Conservation (phyloP, 1,140 invertebrate genomes). For the Marisa cornuarietis region DNA sequence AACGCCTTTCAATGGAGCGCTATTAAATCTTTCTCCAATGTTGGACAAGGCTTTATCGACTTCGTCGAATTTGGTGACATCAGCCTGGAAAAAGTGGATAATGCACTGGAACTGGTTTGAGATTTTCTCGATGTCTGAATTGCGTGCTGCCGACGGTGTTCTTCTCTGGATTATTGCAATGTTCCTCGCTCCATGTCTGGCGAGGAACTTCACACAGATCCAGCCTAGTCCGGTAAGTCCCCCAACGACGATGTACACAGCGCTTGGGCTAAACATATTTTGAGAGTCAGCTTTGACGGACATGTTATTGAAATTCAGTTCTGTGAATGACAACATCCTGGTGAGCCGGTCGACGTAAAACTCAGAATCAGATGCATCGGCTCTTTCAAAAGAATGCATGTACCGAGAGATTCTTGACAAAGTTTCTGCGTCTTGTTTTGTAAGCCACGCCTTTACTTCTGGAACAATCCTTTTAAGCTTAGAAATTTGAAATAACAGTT, state of each 20-base stretch:
- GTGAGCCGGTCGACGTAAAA: too few relatives aligned
- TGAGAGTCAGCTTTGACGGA: not conserved
- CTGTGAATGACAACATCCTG: not conserved
- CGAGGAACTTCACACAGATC: slow-evolving; percentile 26
- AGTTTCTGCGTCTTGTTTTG: not conserved
- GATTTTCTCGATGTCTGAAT: not conserved
- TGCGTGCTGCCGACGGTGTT: not conserved
- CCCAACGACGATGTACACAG: slow-evolving; percentile 38
- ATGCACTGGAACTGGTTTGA: not conserved
- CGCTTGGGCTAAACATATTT: not conserved
- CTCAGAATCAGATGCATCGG: not conserved
- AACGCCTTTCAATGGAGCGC: not conserved
- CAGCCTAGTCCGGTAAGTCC: slow-evolving; percentile 42
- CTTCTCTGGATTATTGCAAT: slow-evolving; percentile 19
- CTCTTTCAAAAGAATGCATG: too few relatives aligned
- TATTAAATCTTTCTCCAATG: not conserved
- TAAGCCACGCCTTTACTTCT: slow-evolving; percentile 1
- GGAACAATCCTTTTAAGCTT: not conserved
- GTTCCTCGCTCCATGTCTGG: not conserved
- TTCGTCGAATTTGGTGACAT: not conserved
- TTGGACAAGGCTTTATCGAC: too few relatives aligned
- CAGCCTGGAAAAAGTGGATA: not conserved
- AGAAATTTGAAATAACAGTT: slow-evolving; percentile 1
- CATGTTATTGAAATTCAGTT: not conserved
- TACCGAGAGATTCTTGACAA: not conserved